Evolutionary conservation across 2,888 invertebrate genomes (phyloP), one percentile per base, ranked within the genome.

Genomic region (Acleris sparsana): DNA sequence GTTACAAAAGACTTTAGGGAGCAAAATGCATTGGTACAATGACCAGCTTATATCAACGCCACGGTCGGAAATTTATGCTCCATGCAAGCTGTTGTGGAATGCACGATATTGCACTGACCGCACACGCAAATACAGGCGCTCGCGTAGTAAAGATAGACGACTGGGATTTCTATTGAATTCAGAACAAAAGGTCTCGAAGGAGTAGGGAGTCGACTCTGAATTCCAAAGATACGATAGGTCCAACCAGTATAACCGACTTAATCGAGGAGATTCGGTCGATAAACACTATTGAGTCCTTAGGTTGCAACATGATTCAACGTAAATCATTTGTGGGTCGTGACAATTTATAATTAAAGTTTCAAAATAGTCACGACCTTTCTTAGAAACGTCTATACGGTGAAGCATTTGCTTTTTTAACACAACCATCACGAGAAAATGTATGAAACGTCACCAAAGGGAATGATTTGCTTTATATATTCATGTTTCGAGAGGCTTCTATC

Each of bases 11-110:
- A 46, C 44, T 51, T 20, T 48, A 13, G 25, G 56, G 43, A 18
- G 9, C 39, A 22, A 11, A 25, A 18, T 53, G 49, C 49, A 59
- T 29, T 55, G 29, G 55, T 60, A 53, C 59, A 56, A 46, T 51
- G 46, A 53, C 56, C 52, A 56, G 65, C 68, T 53, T 63, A 66
- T 63, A 66, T 63, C 66, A 69, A 62, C 70, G 74, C 75, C 72
- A 72, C 79, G 72, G 76, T 73, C 73, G 72, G 72, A 75, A 79
- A 81, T 83, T 76, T 80, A 83, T 84, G 76, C 75, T 72, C 78
- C 75, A 69, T 69, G 68, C 71, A 71, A 71, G 68, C 68, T 71
- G 71, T 66, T 69, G 70, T 63, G 75, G 80, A 81, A 81, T 80
- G 74, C 75, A 68, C 74, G 67, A 74, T 71, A 71, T 69, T 70